These are phyloP conservation scores for Nebria salina DNA, from an alignment of 2,888 invertebrate genomes.

Conservation along the genomic window DNA sequence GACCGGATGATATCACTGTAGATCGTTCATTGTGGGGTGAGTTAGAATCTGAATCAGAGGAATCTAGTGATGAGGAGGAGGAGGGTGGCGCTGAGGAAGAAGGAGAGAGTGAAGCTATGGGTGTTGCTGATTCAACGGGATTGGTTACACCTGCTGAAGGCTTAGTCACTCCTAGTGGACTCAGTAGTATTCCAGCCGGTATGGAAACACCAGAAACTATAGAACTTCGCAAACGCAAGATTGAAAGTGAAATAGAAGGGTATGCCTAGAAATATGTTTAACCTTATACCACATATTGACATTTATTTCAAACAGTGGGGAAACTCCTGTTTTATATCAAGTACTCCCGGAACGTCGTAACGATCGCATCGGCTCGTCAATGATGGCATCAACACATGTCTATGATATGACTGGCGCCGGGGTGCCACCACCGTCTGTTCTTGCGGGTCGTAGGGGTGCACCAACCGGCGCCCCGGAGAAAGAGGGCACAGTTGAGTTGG, in stretches of 20 bases:
- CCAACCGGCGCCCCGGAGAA: constrained; percentile 63
- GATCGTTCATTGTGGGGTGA: constrained; percentile 98
- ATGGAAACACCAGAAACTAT: constrained; percentile 99
- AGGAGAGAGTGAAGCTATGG: constrained; percentile 62
- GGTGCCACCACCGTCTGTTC: constrained; percentile 62
- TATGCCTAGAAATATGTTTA: constrained; percentile 55
- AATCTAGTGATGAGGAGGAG: constrained; percentile 75
- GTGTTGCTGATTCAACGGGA: constrained; percentile 78
- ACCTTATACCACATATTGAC: neutral
- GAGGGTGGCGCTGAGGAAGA: constrained; percentile 71
- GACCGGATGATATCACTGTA: constrained; percentile 84
- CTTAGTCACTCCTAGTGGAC: constrained; percentile 93
- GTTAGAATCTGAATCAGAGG: constrained; percentile 89
- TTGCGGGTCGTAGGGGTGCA: constrained; percentile 50
- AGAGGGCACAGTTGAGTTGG: constrained; percentile 87
- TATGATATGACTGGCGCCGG: constrained; percentile 87
- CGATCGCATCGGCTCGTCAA: constrained; percentile 86
- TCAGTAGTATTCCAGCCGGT: constrained; percentile 90
- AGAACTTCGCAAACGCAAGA: constrained; percentile 95
- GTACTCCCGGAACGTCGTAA: constrained; percentile 94
- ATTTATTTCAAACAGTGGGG: constrained; percentile 68
- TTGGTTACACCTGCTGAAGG: constrained; percentile 94
- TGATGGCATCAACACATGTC: constrained; percentile 99
- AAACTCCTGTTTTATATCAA: constrained; percentile 94
- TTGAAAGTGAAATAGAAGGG: constrained; percentile 96